Base-by-base conservation (phyloP, 2,113 vertebrate species). In the Pachypanchax playfairii region DNA sequence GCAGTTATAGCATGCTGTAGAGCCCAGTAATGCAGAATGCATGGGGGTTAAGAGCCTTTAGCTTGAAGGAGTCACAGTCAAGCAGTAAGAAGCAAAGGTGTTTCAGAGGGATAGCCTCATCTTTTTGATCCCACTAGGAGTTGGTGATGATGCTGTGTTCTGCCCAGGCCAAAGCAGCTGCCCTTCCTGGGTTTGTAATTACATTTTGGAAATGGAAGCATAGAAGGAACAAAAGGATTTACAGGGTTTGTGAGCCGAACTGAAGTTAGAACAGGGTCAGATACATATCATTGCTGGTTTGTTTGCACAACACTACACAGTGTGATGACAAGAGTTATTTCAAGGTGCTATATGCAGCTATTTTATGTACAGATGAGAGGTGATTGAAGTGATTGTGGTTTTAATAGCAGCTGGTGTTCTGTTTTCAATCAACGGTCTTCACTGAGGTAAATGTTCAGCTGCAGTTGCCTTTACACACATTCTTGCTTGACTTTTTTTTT, bases 171-270 rank as follows among this genome's bases (percentile, higher is more conserved):
- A 61, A 75, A 70, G 78, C 53, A 33, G 65, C 77, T 75, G 57
- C 65, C 72, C 78, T 65, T 60, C 72, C 75, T 85, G 83, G 72
- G 81, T 65, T 75, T 84, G 83, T 87, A 89, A 90, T 90, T 89
- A 81, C 84, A 86, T 85, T 82, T 84, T 50, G 29, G 74, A 78
- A 88, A 84, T 82, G 78, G 80, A 83, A 73, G 77, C 77, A 75
- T 61, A 80, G 82, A 73, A n/a, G 71, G 77, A 75, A 73, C 48
- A 77, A 78, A 71, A 53, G 81, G 79, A 87, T 84, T 88, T 83
- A 85, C 75, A 83, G 62, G 73, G 70, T 61, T 52, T 70, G 70
- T 82, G 77, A 81, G 85, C 57, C 42, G 33, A 65, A 62, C 65
- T 73, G 55, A 61, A 72, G 46, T 74, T 77, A 64, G 59, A 77